These are phyloP conservation scores for Dicentrarchus labrax DNA, from an alignment of 2,113 vertebrate species.

Conservation along the genomic window DNA sequence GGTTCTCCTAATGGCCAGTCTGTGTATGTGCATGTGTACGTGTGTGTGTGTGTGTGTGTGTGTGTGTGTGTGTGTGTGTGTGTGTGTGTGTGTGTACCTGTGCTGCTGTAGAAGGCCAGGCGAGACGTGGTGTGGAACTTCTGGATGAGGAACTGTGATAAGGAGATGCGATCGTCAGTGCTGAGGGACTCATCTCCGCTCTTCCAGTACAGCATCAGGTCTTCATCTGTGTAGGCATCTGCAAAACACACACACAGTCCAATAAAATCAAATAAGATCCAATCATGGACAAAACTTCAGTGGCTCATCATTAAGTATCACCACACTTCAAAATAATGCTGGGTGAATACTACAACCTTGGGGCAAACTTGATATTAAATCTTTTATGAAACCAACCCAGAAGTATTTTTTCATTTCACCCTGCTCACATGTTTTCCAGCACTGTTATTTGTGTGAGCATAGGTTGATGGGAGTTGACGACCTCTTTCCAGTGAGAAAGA, in stretches of 20 bases:
- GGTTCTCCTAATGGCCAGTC: too few relatives aligned
- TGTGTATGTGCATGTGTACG: too few relatives aligned
- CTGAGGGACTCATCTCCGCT: slow-evolving; percentile 95
- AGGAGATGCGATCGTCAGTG: slow-evolving; percentile 95
- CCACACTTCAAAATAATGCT: background rate
- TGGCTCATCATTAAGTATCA: background rate
- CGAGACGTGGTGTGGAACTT: slow-evolving; percentile 97
- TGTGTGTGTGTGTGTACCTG: slow-evolving; percentile 83
- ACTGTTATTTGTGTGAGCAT: background rate
- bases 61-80: background rate
- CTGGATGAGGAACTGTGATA: slow-evolving; percentile 98
- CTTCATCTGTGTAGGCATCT: slow-evolving; percentile 99
- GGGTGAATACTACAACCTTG: background rate
- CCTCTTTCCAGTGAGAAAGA: background rate
- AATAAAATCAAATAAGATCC: too few relatives aligned
- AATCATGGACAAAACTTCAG: background rate
- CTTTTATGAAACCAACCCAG: background rate
- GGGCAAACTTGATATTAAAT: background rate
- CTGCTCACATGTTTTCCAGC: background rate
- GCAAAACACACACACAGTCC: slow-evolving; percentile 29
- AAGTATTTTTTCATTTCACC: background rate
- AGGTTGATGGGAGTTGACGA: background rate
- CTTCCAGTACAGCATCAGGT: slow-evolving; percentile 98
- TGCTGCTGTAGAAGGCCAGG: slow-evolving; percentile 98
- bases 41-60: too few relatives aligned